Percentiles rank a stretch among this genome's conserved stretches.
These are phyloP conservation scores for Callitettix versicolor DNA, from an alignment of 1,140 invertebrate species.

Conservation along the genomic window DNA sequence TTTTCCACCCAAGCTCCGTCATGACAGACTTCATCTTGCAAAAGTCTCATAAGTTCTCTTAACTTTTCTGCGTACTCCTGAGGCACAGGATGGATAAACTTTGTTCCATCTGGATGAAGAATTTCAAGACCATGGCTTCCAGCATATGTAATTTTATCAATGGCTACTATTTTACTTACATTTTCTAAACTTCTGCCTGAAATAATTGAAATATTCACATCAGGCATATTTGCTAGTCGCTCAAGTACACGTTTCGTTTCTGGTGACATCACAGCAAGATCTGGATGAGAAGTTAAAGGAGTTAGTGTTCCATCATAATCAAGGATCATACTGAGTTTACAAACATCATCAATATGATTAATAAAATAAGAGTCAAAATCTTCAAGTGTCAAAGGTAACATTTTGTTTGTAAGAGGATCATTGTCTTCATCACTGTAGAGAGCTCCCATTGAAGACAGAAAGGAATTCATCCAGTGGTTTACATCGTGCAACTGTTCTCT, in stretches of 20 bases:
- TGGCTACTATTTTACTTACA: constrained; percentile 68
- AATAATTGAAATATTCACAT: constrained; percentile 80
- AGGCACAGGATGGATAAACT: constrained; percentile 85
- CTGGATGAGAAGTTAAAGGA: constrained; percentile 79
- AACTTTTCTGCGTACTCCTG: constrained; percentile 75
- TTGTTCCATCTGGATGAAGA: constrained; percentile 78
- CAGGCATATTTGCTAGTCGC: constrained; percentile 70
- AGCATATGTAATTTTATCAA: constrained; percentile 63
- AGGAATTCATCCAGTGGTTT: constrained; percentile 80
- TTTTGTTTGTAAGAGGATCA: constrained; percentile 66
- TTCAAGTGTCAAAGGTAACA: constrained; percentile 76
- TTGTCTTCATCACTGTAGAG: constrained; percentile 59
- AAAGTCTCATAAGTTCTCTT: constrained; percentile 59
- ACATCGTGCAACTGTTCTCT: constrained; percentile 75
- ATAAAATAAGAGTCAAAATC: constrained; percentile 78
- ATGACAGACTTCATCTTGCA: constrained; percentile 74
- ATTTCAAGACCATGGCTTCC: constrained; percentile 88
- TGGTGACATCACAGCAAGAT: constrained; percentile 69
- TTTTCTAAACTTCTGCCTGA: constrained; percentile 80
- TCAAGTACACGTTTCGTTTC: constrained; percentile 79
- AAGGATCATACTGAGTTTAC: constrained; percentile 71
- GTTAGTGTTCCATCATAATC: constrained; percentile 86
- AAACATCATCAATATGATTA: constrained; percentile 76
- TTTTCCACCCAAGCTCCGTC: constrained; percentile 89
- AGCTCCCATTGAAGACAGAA: constrained; percentile 76